A percentile compares a stretch with the other conserved stretches of the same genome.
phyloP scores from a whole-genome alignment of 2,113 vertebrate genomes.

The Pangasianodon gigas region DNA sequence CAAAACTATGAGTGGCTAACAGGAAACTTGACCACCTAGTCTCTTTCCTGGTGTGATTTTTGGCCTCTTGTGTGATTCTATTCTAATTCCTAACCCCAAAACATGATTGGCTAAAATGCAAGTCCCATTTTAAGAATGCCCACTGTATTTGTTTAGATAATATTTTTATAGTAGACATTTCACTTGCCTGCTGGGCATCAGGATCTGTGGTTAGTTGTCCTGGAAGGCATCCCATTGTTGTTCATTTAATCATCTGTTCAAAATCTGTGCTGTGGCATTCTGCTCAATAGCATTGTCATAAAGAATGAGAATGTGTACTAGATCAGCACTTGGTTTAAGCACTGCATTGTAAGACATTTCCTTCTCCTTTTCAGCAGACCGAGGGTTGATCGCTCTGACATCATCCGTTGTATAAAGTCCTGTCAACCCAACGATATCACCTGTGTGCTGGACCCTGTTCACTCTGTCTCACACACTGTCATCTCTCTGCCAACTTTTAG shows the following conservation, averaged over 20 bases:
- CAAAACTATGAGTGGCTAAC: conserved; percentile 62
- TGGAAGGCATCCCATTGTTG: conserved; percentile 57
- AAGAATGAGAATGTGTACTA: conserved; percentile 16
- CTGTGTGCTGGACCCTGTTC: conserved; percentile 83
- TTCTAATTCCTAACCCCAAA: conserved; percentile 65
- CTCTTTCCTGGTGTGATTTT: conserved; percentile 57
- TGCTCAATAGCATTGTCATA: neutral
- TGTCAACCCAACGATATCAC: conserved; percentile 80
- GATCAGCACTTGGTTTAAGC: conserved; percentile 14
- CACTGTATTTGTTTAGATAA: conserved; percentile 60
- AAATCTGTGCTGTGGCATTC: neutral
- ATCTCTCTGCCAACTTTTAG: conserved; percentile 93
- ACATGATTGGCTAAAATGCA: conserved; percentile 61
- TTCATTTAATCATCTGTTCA: conserved; percentile 40
- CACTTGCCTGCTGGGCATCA: conserved; percentile 56
- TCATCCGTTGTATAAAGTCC: conserved; percentile 87
- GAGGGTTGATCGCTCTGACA: conserved; percentile 81
- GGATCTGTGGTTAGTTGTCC: conserved; percentile 56
- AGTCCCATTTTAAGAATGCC: conserved; percentile 57
- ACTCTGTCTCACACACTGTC: conserved; percentile 90
- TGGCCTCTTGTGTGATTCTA: conserved; percentile 63
- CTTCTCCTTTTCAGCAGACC: conserved; percentile 60
- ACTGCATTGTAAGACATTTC: neutral
- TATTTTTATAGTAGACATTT: conserved; percentile 64
- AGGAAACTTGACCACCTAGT: conserved; percentile 60